Percentiles rank a stretch among this genome's conserved stretches.
Evolutionary conservation across 2,113 vertebrate species (phyloP).

Genomic region (Cyphomyrus plagiostoma): DNA sequence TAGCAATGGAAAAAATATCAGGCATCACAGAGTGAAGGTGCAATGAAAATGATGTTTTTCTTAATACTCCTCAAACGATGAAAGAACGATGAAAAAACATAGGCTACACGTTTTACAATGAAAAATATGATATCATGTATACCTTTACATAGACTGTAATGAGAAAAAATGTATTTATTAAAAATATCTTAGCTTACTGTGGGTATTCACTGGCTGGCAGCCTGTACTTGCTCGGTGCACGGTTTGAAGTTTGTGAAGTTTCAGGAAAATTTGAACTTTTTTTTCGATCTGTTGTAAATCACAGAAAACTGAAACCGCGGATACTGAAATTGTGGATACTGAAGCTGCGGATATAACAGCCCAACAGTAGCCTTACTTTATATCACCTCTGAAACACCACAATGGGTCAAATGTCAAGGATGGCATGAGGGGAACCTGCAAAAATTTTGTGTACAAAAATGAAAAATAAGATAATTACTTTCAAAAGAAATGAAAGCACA

Average conservation of each 20-base stretch:
- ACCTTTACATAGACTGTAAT: background rate
- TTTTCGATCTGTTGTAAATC: conserved; percentile 28
- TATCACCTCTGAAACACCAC: background rate
- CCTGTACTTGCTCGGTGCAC: background rate
- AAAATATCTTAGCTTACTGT: background rate
- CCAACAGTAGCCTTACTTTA: too few relatives aligned
- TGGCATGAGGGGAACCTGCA: background rate
- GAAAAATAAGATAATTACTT: background rate
- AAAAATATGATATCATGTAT: background rate
- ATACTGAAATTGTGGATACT: too few relatives aligned
- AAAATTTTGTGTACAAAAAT: background rate
- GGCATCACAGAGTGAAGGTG: background rate
- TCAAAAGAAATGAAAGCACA: background rate
- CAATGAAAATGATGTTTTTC: background rate
- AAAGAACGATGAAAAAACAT: background rate
- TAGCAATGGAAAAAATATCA: background rate
- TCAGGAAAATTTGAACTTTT: background rate
- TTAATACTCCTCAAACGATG: background rate
- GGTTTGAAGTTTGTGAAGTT: background rate
- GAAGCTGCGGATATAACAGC: too few relatives aligned
- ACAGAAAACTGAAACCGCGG: too few relatives aligned
- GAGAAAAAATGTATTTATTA: background rate
- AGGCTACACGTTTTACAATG: background rate
- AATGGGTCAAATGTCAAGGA: background rate
- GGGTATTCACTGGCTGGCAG: background rate